phyloP scores from a whole-genome alignment of 2,888 invertebrate species.

The Alitta virens region DNA sequence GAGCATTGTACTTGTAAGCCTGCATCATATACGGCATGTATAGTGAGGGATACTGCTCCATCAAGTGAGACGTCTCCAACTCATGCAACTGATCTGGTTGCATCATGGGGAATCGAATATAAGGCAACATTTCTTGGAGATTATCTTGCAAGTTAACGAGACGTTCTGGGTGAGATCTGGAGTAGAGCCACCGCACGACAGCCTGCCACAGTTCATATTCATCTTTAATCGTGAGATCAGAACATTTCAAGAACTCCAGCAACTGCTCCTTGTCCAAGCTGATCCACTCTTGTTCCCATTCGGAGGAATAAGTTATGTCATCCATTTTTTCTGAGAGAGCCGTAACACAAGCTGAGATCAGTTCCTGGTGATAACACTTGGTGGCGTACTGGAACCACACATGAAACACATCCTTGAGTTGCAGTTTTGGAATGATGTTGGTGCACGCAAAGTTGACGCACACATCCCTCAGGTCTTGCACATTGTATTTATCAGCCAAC shows the following conservation, averaged over 20 bases:
- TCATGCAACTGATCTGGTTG: constrained; percentile 82
- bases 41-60: constrained; percentile 62
- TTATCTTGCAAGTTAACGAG: constrained; percentile 56
- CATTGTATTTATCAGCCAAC: constrained; percentile 92
- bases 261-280: constrained; percentile 80
- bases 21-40: constrained; percentile 53
- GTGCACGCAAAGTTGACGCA: constrained; percentile 84
- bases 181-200: constrained; percentile 74
- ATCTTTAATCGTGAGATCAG: constrained; percentile 83
- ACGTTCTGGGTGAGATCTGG: constrained; percentile 62
- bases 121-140: constrained; percentile 64
- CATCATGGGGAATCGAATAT: constrained; percentile 92
- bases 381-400: constrained; percentile 88
- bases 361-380: constrained; percentile 69
- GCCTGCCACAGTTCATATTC: constrained; percentile 80
- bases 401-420: constrained; percentile 74
- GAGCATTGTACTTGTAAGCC: constrained; percentile 58
- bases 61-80: constrained; percentile 75
- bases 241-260: constrained; percentile 69
- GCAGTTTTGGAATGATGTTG: constrained; percentile 81
- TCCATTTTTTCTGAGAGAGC: constrained; percentile 30
- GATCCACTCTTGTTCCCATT: constrained; percentile 69
- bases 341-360: constrained; percentile 26
- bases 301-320: constrained; percentile 44
- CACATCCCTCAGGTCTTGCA: constrained; percentile 79